Conservation (phyloP, 1,140 invertebrate genomes). For the Calycopis cecrops region DNA sequence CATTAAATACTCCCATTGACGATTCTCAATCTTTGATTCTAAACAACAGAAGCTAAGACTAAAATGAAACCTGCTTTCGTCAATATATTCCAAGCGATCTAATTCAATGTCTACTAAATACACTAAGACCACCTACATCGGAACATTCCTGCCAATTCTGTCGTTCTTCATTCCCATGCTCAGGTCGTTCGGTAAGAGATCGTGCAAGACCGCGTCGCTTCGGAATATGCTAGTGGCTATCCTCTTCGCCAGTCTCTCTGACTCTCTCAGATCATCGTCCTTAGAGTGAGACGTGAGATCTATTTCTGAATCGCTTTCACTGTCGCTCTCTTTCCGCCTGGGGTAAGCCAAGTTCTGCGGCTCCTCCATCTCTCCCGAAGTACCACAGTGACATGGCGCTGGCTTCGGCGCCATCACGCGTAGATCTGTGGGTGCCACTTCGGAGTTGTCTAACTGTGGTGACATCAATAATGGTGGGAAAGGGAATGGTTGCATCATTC, state of each 20-base stretch:
- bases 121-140: constrained; percentile 30
- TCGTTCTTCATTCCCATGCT: constrained; percentile 58
- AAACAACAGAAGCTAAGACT: no score
- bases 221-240: constrained; percentile 65
- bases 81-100: constrained; percentile 1
- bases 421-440: constrained; percentile 62
- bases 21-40: no score
- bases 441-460: constrained; percentile 39
- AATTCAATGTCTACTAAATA: no score
- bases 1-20: no score
- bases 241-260: constrained; percentile 57
- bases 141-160: constrained; percentile 41
- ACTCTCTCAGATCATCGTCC: constrained; percentile 66
- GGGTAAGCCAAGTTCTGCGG: constrained; percentile 56
- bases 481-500: constrained; percentile 51
- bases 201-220: constrained; percentile 62
- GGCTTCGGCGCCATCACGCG: constrained; percentile 45
- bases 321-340: constrained; percentile 50
- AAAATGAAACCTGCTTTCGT: no score
- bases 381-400: constrained; percentile 49
- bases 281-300: constrained; percentile 72
- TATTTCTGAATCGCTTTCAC: constrained; percentile 70
- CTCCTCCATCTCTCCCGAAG: constrained; percentile 42
- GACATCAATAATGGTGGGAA: constrained; percentile 55
- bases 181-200: constrained; percentile 69